Conservation (phyloP, 1,140 invertebrate genomes). For the Drosophila biarmipes region DNA sequence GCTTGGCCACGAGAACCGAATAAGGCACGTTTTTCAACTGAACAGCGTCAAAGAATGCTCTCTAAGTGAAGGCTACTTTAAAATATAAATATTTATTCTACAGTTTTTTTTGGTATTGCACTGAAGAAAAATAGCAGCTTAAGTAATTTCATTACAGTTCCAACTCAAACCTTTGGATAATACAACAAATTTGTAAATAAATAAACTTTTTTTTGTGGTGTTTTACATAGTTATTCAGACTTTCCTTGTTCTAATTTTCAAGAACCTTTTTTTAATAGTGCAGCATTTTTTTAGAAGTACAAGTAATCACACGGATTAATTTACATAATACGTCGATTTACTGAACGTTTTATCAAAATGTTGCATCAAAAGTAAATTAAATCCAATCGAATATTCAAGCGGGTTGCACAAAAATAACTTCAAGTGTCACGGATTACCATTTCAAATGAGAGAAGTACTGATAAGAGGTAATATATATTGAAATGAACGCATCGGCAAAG, state of each 20-base stretch:
- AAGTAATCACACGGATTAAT: too few relatives aligned
- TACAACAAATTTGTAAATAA: too few relatives aligned
- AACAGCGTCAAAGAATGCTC: conserved; percentile 60
- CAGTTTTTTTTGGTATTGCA: conserved; percentile 22
- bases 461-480: conserved; percentile 23
- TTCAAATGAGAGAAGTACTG: conserved; percentile 2
- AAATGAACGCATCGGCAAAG: conserved; percentile 28
- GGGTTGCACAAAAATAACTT: conserved; percentile 28
- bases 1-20: conserved; percentile 59
- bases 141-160: too few relatives aligned
- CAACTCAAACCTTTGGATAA: too few relatives aligned
- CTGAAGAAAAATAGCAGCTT: background rate
- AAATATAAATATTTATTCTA: conserved; percentile 41
- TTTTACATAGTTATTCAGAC: too few relatives aligned
- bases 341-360: background rate
- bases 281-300: too few relatives aligned
- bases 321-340: background rate
- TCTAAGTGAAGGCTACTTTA: conserved; percentile 44
- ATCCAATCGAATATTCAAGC: conserved; percentile 19
- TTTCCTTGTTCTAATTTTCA: too few relatives aligned
- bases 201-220: too few relatives aligned
- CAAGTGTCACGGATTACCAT: conserved; percentile 21
- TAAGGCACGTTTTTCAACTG: conserved; percentile 64
- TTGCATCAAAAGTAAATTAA: conserved; percentile 9
- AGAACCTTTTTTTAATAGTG: too few relatives aligned